Evolutionary conservation across 2,888 invertebrate species (phyloP).

Genomic region (Chrysotoxum bicinctum): DNA sequence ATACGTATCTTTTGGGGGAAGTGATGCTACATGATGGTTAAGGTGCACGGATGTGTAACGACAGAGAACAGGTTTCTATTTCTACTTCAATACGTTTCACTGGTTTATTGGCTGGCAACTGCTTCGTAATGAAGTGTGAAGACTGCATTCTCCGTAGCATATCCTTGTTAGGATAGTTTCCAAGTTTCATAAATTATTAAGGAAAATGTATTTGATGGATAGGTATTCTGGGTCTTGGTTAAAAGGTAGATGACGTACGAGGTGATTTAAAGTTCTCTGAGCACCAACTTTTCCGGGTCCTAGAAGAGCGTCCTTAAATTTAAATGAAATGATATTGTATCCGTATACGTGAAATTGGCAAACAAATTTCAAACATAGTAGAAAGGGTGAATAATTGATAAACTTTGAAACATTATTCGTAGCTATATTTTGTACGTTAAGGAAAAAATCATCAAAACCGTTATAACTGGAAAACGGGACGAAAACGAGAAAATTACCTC

Average conservation of each 20-base stretch:
- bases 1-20: neutral
- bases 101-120: conserved; percentile 22
- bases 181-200: neutral
- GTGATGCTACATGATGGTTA: neutral
- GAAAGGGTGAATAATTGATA: no score
- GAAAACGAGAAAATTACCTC: no score
- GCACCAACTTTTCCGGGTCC: no score
- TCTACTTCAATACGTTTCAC: conserved; percentile 36
- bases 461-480: no score
- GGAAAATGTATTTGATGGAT: neutral
- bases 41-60: conserved; percentile 40
- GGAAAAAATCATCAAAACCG: no score
- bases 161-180: neutral
- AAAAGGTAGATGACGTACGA: neutral
- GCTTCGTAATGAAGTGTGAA: conserved; percentile 16
- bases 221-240: neutral
- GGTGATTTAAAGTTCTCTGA: neutral
- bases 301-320: no score
- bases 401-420: no score
- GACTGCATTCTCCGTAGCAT: neutral
- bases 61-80: conserved; percentile 30
- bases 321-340: no score
- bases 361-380: no score
- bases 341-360: no score
- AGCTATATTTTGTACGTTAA: no score